Evolutionary conservation across 2,797 vertebrate species (phyloP).

Genomic region (Anabacerthia variegaticeps): DNA sequence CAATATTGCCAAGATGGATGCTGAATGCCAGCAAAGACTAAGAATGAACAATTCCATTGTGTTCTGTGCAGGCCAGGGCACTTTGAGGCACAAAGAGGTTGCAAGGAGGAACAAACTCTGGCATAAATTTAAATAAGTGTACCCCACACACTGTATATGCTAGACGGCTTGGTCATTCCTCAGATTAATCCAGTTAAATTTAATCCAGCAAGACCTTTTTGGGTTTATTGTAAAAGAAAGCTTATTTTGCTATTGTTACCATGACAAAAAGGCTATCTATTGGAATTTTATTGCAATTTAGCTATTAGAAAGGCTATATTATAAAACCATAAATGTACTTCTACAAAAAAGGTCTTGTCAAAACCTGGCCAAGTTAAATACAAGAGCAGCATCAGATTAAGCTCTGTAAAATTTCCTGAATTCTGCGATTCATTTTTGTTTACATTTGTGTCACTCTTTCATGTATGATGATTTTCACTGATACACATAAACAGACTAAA

Average conservation of each 20-base stretch:
- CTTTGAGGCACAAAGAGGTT: neutral
- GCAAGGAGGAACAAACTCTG: neutral
- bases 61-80: fast-evolving
- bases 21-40: neutral
- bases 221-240: neutral
- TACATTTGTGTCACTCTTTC: neutral
- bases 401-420: neutral
- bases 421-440: neutral
- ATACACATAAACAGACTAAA: neutral
- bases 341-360: neutral
- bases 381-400: neutral
- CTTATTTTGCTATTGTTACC: neutral
- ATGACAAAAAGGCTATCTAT: neutral
- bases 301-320: neutral
- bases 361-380: neutral
- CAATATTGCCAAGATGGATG: neutral
- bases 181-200: neutral
- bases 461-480: neutral
- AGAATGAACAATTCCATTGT: fast-evolving
- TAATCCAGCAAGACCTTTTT: neutral
- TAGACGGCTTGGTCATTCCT: neutral
- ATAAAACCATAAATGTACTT: neutral
- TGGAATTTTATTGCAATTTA: neutral
- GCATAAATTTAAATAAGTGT: neutral
- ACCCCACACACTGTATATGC: fast-evolving